A percentile compares a stretch with the other conserved stretches of the same genome.
These are phyloP conservation scores for Sparidentex hasta DNA, from an alignment of 2,797 vertebrate genomes.

Conservation along the genomic window DNA sequence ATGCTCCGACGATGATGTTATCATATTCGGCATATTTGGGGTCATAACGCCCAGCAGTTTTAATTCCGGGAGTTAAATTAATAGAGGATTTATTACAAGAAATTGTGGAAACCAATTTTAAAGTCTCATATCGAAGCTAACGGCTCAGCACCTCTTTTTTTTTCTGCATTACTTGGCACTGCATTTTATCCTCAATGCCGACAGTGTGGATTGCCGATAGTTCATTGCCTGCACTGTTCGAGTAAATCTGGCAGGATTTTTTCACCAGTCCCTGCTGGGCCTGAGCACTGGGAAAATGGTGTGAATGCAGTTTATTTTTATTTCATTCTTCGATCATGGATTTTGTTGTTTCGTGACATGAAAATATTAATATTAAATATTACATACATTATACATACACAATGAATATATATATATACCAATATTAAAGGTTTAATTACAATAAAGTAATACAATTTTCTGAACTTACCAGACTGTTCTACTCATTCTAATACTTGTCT, in stretches of 20 bases:
- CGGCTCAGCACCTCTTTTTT: constrained; percentile 34
- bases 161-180: constrained; percentile 30
- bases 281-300: too few relatives aligned
- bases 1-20: constrained; percentile 45
- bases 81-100: constrained; percentile 59
- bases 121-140: constrained; percentile 50
- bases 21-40: constrained; percentile 52
- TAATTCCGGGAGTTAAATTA: constrained; percentile 59
- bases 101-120: constrained; percentile 56
- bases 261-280: too few relatives aligned
- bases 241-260: background rate
- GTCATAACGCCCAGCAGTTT: constrained; percentile 42
- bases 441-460: too few relatives aligned
- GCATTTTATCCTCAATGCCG: constrained; percentile 3
- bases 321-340: too few relatives aligned
- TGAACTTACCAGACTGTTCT: too few relatives aligned
- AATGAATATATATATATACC: too few relatives aligned
- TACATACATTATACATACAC: too few relatives aligned
- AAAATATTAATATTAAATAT: too few relatives aligned
- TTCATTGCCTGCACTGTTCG: constrained; percentile 44
- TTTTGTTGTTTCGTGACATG: too few relatives aligned
- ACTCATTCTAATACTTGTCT: too few relatives aligned
- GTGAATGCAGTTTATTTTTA: too few relatives aligned
- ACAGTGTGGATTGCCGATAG: constrained; percentile 6
- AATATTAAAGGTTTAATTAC: too few relatives aligned